Percentiles rank a stretch among this genome's conserved stretches.
Conservation (phyloP, 2,888 invertebrate genomes). For the Sycophila texana region DNA sequence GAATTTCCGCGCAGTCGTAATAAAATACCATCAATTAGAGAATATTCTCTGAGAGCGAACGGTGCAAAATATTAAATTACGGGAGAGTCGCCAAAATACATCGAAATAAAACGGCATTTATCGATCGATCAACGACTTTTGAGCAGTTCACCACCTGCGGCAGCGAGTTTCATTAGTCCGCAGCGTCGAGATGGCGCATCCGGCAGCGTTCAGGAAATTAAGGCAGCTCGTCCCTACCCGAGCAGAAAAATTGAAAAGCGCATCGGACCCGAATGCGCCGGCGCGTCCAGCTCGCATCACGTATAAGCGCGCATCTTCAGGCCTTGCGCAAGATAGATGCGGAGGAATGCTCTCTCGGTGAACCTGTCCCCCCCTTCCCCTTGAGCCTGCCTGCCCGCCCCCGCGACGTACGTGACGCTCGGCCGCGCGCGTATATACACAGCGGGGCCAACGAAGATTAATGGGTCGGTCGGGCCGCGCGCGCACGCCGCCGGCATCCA, state of each 20-base stretch:
- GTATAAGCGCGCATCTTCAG: not conserved
- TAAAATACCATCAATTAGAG: too few species aligned
- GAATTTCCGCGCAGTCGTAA: too few species aligned
- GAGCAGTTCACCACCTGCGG: too few species aligned
- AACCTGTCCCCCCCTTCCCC: not conserved
- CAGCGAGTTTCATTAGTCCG: not conserved
- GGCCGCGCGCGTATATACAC: not conserved
- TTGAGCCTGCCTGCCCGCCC: not conserved
- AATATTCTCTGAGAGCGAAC: too few species aligned
- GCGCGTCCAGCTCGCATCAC: not conserved
- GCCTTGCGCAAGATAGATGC: not conserved
- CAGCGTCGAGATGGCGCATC: not conserved
- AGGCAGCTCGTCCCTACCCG: conserved; percentile 36
- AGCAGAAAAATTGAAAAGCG: conserved; percentile 50
- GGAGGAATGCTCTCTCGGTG: not conserved
- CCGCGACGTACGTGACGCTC: not conserved
- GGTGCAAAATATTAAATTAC: too few species aligned
- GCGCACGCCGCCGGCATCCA: conserved; percentile 14
- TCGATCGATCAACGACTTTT: too few species aligned
- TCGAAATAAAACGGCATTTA: too few species aligned
- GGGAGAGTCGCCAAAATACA: too few species aligned
- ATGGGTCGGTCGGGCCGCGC: conserved; percentile 24
- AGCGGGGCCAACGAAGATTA: conserved; percentile 46
- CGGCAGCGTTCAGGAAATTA: conserved; percentile 50
- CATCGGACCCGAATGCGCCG: conserved; percentile 11